Evolutionary conservation across 2,888 invertebrate species (phyloP).

Genomic region (Dynastes grantii): DNA sequence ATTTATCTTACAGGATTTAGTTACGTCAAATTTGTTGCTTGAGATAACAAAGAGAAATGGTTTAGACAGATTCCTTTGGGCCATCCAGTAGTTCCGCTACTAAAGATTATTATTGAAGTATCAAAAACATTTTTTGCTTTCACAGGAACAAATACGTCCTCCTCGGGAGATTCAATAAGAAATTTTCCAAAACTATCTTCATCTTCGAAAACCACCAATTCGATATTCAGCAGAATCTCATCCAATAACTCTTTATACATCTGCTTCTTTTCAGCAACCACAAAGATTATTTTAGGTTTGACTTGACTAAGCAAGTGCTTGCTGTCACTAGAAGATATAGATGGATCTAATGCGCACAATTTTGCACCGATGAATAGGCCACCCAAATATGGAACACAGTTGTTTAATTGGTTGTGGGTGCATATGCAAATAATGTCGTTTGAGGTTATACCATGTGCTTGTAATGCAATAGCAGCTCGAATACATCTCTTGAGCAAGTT

Average conservation of each 20-base stretch:
- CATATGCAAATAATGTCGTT: conserved; percentile 71
- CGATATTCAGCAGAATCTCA: conserved; percentile 17
- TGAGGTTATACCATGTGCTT: conserved; percentile 44
- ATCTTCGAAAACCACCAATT: conserved; percentile 6
- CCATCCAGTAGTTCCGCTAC: conserved; percentile 54
- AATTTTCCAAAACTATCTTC: conserved; percentile 48
- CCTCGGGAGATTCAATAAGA: conserved; percentile 34
- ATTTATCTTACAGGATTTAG: neutral
- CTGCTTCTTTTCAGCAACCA: conserved; percentile 46
- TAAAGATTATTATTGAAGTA: conserved; percentile 52
- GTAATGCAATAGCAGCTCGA: conserved; percentile 45
- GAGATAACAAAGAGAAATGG: conserved; percentile 52
- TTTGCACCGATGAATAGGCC: conserved; percentile 69
- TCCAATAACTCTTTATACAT: conserved; percentile 42
- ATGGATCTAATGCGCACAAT: conserved; percentile 61
- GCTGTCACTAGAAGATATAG: conserved; percentile 57
- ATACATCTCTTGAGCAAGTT: conserved; percentile 42
- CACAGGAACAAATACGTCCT: conserved; percentile 53
- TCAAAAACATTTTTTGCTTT: conserved; percentile 39
- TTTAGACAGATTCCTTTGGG: conserved; percentile 59
- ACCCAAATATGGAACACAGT: conserved; percentile 70
- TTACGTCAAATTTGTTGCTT: conserved; percentile 28
- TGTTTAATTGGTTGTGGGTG: conserved; percentile 70
- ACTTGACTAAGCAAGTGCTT: conserved; percentile 58
- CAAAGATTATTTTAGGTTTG: conserved; percentile 56